These are phyloP conservation scores for Julus scanicus DNA, from an alignment of 2,888 invertebrate genomes.

Conservation along the genomic window DNA sequence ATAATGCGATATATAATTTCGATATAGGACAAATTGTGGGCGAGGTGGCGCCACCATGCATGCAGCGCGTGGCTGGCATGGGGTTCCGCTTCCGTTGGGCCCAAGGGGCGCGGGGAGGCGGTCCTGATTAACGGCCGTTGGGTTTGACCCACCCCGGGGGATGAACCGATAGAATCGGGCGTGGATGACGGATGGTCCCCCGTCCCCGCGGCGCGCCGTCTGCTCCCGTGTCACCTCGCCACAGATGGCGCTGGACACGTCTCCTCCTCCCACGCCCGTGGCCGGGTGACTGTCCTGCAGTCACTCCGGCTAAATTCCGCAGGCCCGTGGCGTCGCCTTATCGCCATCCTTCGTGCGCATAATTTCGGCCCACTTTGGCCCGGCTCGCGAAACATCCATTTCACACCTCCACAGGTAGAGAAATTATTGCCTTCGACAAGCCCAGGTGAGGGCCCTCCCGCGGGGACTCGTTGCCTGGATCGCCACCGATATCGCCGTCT, in stretches of 20 bases:
- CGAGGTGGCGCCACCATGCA: no score
- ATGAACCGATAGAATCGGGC: neutral
- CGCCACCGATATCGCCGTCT: neutral
- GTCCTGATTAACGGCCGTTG: neutral
- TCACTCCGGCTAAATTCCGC: constrained; percentile 9
- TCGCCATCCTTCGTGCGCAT: neutral
- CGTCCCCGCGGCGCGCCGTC: neutral
- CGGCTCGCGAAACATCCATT: neutral
- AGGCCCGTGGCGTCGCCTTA: neutral
- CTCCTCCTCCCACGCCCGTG: neutral
- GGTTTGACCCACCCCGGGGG: neutral
- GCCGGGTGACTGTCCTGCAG: neutral
- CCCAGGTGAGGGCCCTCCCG: neutral
- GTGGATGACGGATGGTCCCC: neutral
- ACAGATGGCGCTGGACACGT: neutral
- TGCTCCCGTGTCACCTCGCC: neutral
- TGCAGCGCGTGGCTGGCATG: neutral
- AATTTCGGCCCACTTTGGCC: neutral
- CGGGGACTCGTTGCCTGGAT: neutral
- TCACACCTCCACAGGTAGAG: constrained; percentile 33
- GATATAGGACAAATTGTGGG: no score
- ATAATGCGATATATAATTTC: no score
- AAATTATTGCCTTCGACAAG: neutral
- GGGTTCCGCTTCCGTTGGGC: neutral
- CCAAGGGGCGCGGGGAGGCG: neutral